Conservation (phyloP, 2,113 vertebrate genomes). For the Menidia beryllina region DNA sequence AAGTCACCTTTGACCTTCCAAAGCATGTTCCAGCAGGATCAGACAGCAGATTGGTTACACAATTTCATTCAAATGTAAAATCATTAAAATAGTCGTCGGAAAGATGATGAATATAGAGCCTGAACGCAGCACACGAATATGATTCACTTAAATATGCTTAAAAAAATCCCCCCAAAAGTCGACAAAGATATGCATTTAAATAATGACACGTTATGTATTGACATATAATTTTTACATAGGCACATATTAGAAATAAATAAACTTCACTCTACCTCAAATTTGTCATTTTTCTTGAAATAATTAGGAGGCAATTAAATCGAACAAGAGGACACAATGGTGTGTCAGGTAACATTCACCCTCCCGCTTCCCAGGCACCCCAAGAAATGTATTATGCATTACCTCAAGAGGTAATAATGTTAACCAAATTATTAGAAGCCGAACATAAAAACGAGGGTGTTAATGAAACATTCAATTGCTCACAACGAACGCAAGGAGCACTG, state of each 20-base stretch:
- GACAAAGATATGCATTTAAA: background rate
- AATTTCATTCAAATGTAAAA: background rate
- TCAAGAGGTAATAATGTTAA: background rate
- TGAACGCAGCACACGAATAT: background rate
- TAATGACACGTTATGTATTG: background rate
- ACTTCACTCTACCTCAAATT: background rate
- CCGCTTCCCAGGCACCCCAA: too few species aligned
- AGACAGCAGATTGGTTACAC: background rate
- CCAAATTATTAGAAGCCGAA: background rate
- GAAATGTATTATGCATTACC: too few species aligned
- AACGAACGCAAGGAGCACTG: background rate
- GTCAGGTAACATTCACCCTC: background rate
- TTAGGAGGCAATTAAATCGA: background rate
- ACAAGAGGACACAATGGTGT: background rate
- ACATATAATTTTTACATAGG: background rate
- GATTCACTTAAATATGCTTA: background rate
- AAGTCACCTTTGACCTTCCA: slow-evolving; percentile 5
- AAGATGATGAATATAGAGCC: background rate
- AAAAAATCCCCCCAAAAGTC: background rate
- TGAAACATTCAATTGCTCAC: too few species aligned
- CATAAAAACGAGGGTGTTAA: background rate
- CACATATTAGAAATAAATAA: background rate
- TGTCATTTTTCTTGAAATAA: background rate
- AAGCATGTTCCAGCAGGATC: background rate
- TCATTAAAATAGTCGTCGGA: too few species aligned